Percentiles rank a stretch among this genome's conserved stretches.
These are phyloP conservation scores for Rhadina sibilatrix DNA, from an alignment of 2,113 vertebrate species.

Conservation along the genomic window DNA sequence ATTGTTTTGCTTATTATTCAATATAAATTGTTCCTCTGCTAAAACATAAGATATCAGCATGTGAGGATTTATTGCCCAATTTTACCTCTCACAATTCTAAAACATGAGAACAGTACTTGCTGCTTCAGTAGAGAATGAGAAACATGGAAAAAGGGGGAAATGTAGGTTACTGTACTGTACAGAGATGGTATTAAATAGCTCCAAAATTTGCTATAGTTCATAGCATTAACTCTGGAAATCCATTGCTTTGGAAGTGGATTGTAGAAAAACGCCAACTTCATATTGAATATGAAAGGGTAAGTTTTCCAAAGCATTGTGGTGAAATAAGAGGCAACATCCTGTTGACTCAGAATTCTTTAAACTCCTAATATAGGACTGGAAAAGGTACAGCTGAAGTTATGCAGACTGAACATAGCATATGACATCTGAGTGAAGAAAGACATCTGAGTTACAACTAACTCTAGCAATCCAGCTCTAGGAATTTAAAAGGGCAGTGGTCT, in stretches of 20 bases:
- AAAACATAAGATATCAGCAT: conserved; percentile 66
- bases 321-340: background rate
- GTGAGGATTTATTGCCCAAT: conserved; percentile 68
- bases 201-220: background rate
- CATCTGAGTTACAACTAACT: background rate
- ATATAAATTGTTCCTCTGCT: conserved; percentile 69
- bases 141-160: background rate
- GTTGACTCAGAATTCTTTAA: background rate
- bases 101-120: background rate
- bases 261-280: background rate
- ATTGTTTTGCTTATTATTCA: conserved; percentile 76
- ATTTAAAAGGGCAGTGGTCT: background rate
- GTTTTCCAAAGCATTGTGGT: background rate
- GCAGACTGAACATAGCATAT: background rate
- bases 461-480: background rate
- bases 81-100: conserved; percentile 55
- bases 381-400: background rate
- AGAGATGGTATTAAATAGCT: background rate
- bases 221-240: background rate
- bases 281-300: background rate
- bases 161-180: background rate
- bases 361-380: background rate
- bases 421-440: background rate
- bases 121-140: conserved; percentile 4
- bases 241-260: background rate